Base-by-base conservation (phyloP, 1,140 invertebrate genomes). In the Hydropsyche tenuis region DNA sequence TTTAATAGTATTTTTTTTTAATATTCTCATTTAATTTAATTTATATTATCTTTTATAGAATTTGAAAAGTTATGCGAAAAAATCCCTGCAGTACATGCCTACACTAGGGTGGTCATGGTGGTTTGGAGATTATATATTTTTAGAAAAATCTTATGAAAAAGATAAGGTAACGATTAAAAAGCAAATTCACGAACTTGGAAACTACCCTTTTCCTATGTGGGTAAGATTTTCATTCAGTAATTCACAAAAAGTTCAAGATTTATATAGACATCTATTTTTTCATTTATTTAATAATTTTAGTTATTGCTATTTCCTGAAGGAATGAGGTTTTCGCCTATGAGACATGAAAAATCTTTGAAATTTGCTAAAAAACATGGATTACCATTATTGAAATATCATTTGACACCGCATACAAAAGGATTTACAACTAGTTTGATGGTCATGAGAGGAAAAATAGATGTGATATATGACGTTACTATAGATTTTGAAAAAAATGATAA, bases 41-140 rank as follows among this genome's bases (percentile, higher is more conserved):
- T 25, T 60, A 43, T 14, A 73, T 65, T 64, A 37, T 23, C 22
- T 16, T 66, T 37, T 37, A 4, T 9, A 37, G 30, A 37, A 37
- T 37, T 37, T 3, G 3, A 37, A 37, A 37, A 9, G 3, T 4
- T 37, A 37, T 37, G 3, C 30, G 9, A 37, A 37, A 37, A 18
- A 62, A 62, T 62, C 56, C 22, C n/a, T 82, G 90, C 91, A 7
- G 91, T 98, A 94, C 80, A 87, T 98, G 69, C 96, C 96, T 16
- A 90, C 95, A 7, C 89, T 98, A 75, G 96, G 96, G 62, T 98
- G 96, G 96, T 90, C 91, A 73, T 98, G 95, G 95, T 92, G 93
- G 85, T 95, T 97, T 83, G 92, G 92, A 5, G 96, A 98, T 82
- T 93, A 92, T 84, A 92, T 97, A 73, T 98, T 97, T 84, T 85